Conservation (phyloP, 2,113 vertebrate species). For the Sarotherodon lohbergeri region DNA sequence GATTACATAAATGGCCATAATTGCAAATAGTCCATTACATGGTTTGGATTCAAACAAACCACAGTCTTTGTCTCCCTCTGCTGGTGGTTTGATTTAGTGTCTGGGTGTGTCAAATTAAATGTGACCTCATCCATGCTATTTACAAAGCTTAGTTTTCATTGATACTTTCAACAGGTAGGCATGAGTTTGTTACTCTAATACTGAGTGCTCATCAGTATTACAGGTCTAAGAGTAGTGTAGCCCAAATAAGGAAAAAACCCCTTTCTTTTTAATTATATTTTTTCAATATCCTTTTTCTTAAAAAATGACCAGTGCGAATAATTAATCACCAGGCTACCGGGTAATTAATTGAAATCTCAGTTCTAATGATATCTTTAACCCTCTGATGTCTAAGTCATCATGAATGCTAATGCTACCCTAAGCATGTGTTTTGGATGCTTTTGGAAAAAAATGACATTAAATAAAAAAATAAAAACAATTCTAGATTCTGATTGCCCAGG, state of each 20-base stretch:
- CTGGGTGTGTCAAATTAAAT: neutral
- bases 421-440: neutral
- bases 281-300: neutral
- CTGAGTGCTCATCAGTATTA: neutral
- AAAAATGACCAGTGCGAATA: neutral
- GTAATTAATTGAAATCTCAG: neutral
- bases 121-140: neutral
- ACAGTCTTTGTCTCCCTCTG: constrained; percentile 43
- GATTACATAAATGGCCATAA: neutral
- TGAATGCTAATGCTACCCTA: neutral
- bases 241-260: neutral
- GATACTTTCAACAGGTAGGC: neutral
- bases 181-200: neutral
- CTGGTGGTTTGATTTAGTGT: neutral
- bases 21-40: neutral
- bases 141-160: neutral
- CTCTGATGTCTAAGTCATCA: neutral
- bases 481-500: neutral
- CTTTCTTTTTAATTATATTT: neutral
- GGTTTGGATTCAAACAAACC: neutral
- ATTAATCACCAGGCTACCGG: neutral
- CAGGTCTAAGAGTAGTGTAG: neutral
- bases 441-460: neutral
- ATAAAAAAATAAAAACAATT: neutral
- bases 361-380: neutral